Conservation (phyloP, 2,888 invertebrate genomes). For the Acanthoscelides obtectus region DNA sequence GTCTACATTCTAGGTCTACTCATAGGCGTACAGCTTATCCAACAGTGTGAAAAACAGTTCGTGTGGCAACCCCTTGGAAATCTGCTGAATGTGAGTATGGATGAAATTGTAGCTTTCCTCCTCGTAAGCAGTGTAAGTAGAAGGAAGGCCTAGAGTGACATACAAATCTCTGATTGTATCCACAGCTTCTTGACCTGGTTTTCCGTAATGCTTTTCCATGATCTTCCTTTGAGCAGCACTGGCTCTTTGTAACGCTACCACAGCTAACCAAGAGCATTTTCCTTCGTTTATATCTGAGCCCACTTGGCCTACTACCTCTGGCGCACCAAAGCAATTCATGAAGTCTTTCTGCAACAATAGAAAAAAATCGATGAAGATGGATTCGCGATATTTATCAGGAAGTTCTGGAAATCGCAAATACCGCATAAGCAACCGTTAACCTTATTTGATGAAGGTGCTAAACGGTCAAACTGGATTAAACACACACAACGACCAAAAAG, state of each 20-base stretch:
- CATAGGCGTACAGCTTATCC: conserved; percentile 67
- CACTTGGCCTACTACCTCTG: conserved; percentile 78
- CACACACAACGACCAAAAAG: too few species aligned
- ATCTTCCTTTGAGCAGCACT: conserved; percentile 64
- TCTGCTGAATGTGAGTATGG: conserved; percentile 78
- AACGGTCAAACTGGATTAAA: too few species aligned
- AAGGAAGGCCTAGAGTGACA: conserved; percentile 68
- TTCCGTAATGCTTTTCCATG: conserved; percentile 74
- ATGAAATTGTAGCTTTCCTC: conserved; percentile 78
- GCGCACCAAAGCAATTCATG: conserved; percentile 87
- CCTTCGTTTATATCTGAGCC: conserved; percentile 93
- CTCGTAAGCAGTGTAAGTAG: conserved; percentile 75
- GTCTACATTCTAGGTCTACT: background rate
- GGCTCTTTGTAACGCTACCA: conserved; percentile 80
- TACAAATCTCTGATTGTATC: conserved; percentile 70
- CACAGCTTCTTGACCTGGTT: conserved; percentile 60
- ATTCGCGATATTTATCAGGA: too few species aligned
- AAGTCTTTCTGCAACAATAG: conserved; percentile 68
- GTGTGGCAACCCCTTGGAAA: conserved; percentile 75
- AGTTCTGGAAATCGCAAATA: too few species aligned
- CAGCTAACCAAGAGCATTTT: conserved; percentile 93
- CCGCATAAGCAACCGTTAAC: too few species aligned
- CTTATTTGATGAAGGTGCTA: too few species aligned
- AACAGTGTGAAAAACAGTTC: conserved; percentile 77
- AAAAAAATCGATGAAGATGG: background rate